Evolutionary conservation across 64 coral and sea anemone genomes (phyloP), one percentile per base, ranked within the genome.

Genomic region (Catalaphyllia jardinei): DNA sequence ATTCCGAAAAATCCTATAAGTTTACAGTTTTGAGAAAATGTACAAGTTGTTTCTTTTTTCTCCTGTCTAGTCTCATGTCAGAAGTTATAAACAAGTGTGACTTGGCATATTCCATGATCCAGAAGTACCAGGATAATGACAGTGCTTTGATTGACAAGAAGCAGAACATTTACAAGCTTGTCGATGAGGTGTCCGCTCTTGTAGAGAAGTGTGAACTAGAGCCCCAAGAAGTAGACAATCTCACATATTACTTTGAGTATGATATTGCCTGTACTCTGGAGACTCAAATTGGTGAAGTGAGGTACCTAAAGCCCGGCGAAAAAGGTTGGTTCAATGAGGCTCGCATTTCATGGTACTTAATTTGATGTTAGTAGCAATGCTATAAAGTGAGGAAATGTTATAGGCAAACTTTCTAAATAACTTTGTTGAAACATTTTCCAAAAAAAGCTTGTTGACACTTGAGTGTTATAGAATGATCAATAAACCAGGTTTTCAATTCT

Each of bases 1-100:
- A 8, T 46, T 46, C 42, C 6, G 5, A 4, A 46, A 46, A 46
- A 46, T 46, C 6, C 42, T 46, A 46, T 46, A 46, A 46, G 6
- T 46, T 5, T 5, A 46, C 42, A 46, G 42, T 46, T 46, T 46
- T 46, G 42, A 46, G 42, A 46, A 28, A 14, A 25, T 82, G 52
- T 10, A 4, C 24, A 22, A 75, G 10, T 33, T 46, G 12, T 46
- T 77, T 29, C 46, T 62, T 18, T 80, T 82, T 33, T 49, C 46
- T 25, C 5, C 16, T 52, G 22, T 82, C 19, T 33, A 96, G 94
- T 82, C 62, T 67, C 16, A 72, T 96, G 82, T 52, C 80, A 22
- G 91, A 96, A 15, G 72, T 96, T 52, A 89, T 93, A 4, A 76
- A 25, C n/a, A 96, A 93, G 46, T 96, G 87, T 62, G 87, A 96